Evolutionary conservation across 2,797 vertebrate genomes (phyloP).

Genomic region (Falco columbarius): DNA sequence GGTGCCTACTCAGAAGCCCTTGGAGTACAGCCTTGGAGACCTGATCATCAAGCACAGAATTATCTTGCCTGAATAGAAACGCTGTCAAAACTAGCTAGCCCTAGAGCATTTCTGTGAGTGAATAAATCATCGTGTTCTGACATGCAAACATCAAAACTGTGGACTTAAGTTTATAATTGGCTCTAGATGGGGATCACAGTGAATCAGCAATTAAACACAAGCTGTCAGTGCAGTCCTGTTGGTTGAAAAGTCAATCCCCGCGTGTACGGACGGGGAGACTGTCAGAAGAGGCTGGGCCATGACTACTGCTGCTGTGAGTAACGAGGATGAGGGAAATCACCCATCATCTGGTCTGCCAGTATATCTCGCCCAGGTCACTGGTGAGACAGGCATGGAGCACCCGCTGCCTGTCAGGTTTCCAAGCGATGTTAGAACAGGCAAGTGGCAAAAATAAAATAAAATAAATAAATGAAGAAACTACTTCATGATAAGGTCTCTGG

Average conservation of each 20-base stretch:
- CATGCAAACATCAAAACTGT: constrained; percentile 26
- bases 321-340: constrained; percentile 1
- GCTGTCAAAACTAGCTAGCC: background rate
- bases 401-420: background rate
- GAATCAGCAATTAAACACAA: constrained; percentile 45
- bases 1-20: background rate
- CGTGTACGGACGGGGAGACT: background rate
- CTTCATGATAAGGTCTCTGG: background rate
- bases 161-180: constrained; percentile 39
- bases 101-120: background rate
- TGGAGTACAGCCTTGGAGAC: background rate
- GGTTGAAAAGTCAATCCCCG: background rate
- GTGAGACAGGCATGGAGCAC: background rate
- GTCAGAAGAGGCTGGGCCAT: constrained; percentile 1
- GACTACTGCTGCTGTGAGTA: background rate
- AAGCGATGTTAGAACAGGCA: background rate
- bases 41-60: background rate
- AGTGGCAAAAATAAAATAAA: background rate
- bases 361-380: background rate
- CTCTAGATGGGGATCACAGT: background rate
- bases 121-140: constrained; percentile 25
- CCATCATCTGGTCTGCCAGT: background rate
- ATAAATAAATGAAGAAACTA: background rate
- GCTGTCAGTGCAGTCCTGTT: constrained; percentile 21
- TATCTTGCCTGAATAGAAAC: background rate